Evolutionary conservation across 2,797 vertebrate genomes (phyloP).

Genomic region (Calcarius lapponicus): DNA sequence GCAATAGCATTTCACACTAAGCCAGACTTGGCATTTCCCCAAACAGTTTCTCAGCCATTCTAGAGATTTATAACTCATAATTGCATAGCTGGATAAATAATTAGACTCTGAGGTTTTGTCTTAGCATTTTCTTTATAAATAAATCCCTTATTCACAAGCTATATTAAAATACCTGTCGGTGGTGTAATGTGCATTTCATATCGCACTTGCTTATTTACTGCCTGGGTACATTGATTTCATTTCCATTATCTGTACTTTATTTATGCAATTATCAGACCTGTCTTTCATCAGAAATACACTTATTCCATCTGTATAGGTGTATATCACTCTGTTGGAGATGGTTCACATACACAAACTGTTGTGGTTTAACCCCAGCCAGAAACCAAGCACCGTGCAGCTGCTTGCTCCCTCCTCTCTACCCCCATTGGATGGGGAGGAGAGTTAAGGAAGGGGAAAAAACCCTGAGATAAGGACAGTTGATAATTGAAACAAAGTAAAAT

Average conservation of each 20-base stretch:
- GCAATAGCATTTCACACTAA: conserved; percentile 21
- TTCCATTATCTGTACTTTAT: not conserved
- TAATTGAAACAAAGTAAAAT: not conserved
- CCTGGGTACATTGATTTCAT: not conserved
- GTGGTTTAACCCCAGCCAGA: not conserved
- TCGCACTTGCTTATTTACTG: not conserved
- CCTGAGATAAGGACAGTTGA: not conserved
- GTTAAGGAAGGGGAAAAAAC: not conserved
- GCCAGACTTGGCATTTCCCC: conserved; percentile 41
- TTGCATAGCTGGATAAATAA: conserved; percentile 42
- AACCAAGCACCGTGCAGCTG: not conserved
- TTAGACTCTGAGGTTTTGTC: conserved; percentile 32
- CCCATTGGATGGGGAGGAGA: not conserved
- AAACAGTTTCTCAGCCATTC: conserved; percentile 38
- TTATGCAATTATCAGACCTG: not conserved
- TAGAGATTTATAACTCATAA: conserved; percentile 50
- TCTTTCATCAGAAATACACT: conserved; percentile 15
- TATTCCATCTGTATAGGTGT: not conserved
- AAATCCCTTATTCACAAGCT: conserved; percentile 43
- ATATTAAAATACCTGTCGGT: conserved; percentile 3
- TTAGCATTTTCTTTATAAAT: conserved; percentile 45
- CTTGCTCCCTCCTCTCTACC: not conserved
- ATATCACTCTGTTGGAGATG: not conserved
- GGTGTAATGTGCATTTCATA: not conserved
- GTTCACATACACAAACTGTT: not conserved